Percentiles rank a stretch among this genome's conserved stretches.
phyloP scores from a whole-genome alignment of 2,797 vertebrate genomes.

The Telmatherina bonti region DNA sequence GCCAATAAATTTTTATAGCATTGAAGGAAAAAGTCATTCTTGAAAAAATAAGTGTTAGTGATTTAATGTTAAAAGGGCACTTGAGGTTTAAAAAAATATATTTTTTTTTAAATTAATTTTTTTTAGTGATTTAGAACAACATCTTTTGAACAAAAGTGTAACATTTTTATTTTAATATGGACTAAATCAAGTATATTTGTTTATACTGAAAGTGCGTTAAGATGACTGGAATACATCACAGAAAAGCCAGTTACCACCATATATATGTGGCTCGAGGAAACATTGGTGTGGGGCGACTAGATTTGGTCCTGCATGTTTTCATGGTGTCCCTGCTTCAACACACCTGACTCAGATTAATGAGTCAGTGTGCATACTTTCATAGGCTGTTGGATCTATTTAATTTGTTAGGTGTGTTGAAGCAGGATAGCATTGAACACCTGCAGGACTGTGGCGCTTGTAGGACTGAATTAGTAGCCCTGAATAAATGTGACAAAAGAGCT shows the following conservation, averaged over 20 bases:
- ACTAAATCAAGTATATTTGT: not conserved
- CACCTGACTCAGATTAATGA: too few relatives aligned
- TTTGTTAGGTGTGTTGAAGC: too few relatives aligned
- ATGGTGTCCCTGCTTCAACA: too few relatives aligned
- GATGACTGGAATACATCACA: not conserved
- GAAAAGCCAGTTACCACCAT: slow-evolving; percentile 18
- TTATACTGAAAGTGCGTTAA: slow-evolving; percentile 1
- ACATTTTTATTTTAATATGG: slow-evolving; percentile 9
- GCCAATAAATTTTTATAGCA: not conserved
- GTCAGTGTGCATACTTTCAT: too few relatives aligned
- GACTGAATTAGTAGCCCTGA: too few relatives aligned
- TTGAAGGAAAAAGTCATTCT: slow-evolving; percentile 15
- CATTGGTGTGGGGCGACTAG: not conserved
- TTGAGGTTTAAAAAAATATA: slow-evolving; percentile 21
- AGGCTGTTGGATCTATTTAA: too few relatives aligned
- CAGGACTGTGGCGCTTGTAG: too few relatives aligned
- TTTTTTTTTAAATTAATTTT: not conserved
- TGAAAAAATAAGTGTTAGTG: slow-evolving; percentile 1
- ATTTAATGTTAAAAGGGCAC: slow-evolving; percentile 32
- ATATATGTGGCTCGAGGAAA: not conserved
- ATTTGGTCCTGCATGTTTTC: too few relatives aligned
- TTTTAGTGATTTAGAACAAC: slow-evolving; percentile 25
- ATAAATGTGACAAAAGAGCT: too few relatives aligned
- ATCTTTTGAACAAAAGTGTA: not conserved
- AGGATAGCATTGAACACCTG: too few relatives aligned